phyloP scores from a whole-genome alignment of 2,888 invertebrate genomes.

The Caenorhabditis virilis region DNA sequence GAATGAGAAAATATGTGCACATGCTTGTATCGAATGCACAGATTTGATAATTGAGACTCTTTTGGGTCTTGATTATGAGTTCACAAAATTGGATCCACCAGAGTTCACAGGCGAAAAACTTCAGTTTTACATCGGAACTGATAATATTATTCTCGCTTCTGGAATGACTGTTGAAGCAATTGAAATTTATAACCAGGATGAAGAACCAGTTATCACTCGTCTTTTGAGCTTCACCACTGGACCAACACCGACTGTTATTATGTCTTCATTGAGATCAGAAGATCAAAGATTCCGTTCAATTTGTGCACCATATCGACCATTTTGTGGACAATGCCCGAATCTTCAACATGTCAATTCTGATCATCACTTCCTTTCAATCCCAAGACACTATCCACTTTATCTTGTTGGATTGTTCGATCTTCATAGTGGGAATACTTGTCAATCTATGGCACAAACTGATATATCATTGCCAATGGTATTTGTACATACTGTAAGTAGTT shows the following conservation, averaged over 20 bases:
- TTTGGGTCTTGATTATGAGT: slow-evolving; percentile 48
- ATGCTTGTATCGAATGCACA: slow-evolving; percentile 53
- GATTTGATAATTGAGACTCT: slow-evolving; percentile 50
- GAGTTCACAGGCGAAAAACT: slow-evolving; percentile 45
- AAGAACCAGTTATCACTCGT: slow-evolving; percentile 26
- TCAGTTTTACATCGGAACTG: slow-evolving; percentile 39
- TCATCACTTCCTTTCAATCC: slow-evolving; percentile 60
- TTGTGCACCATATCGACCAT: slow-evolving; percentile 60
- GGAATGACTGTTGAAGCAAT: slow-evolving; percentile 57
- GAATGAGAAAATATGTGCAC: slow-evolving; percentile 52
- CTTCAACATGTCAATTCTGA: slow-evolving; percentile 50
- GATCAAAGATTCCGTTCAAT: slow-evolving; percentile 54
- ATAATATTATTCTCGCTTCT: slow-evolving; percentile 45
- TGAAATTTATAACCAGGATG: slow-evolving; percentile 34
- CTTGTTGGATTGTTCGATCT: slow-evolving; percentile 62
- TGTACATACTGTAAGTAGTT: slow-evolving; percentile 60
- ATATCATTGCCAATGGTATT: slow-evolving; percentile 65
- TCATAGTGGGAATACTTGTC: slow-evolving; percentile 57
- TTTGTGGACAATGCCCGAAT: slow-evolving; percentile 63
- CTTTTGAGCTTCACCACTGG: slow-evolving; percentile 47
- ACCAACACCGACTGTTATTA: slow-evolving; percentile 41
- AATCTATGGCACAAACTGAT: slow-evolving; percentile 53
- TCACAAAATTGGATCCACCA: slow-evolving; percentile 54
- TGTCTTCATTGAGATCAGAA: slow-evolving; percentile 36
- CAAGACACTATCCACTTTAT: slow-evolving; percentile 61